phyloP scores from a whole-genome alignment of 1,140 invertebrate genomes.

The Camponotus floridanus region DNA sequence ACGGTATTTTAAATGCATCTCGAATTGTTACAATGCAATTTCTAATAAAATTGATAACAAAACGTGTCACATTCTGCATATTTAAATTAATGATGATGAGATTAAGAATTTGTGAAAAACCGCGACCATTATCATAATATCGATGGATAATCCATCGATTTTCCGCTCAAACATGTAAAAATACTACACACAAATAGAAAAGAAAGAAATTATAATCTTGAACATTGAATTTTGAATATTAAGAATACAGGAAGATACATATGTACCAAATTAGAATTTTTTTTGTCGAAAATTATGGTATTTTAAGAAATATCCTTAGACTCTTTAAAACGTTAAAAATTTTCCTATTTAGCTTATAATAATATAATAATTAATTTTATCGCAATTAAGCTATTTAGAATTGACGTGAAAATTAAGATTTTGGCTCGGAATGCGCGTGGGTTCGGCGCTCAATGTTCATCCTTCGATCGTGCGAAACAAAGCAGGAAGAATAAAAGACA shows the following conservation, averaged over 20 bases:
- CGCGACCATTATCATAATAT: conserved; percentile 55
- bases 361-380: background rate
- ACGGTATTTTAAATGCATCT: background rate
- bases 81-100: conserved; percentile 33
- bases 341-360: no score
- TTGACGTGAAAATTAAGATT: background rate
- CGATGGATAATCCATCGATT: conserved; percentile 67
- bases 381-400: background rate
- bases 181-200: background rate
- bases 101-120: conserved; percentile 55
- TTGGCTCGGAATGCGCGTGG: background rate
- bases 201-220: background rate
- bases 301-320: background rate
- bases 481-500: conserved; percentile 20
- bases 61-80: conserved; percentile 61
- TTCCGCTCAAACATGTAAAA: background rate
- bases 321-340: background rate
- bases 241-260: background rate
- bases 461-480: conserved; percentile 19
- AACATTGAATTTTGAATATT: background rate
- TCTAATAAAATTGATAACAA: conserved; percentile 43
- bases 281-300: background rate
- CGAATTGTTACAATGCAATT: background rate
- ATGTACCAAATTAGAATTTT: background rate
- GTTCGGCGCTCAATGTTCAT: conserved; percentile 5